phyloP scores from a whole-genome alignment of 2,888 invertebrate species.

The Apocheima hispidaria region DNA sequence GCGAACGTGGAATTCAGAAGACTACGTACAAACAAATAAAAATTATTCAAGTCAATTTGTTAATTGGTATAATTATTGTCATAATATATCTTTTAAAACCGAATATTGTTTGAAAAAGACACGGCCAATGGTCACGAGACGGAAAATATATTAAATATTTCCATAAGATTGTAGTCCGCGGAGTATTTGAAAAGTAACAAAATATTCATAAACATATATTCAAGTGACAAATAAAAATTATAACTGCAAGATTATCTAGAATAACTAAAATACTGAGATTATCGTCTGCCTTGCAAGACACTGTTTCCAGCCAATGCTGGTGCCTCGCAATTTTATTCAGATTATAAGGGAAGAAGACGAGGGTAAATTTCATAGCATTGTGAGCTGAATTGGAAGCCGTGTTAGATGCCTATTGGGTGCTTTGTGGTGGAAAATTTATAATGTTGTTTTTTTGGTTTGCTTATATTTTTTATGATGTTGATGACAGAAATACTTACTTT shows the following conservation, averaged over 20 bases:
- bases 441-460: slow-evolving; percentile 34
- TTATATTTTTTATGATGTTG: slow-evolving; percentile 23
- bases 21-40: neutral
- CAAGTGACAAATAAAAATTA: too few species aligned
- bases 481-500: slow-evolving; percentile 1
- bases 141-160: too few species aligned
- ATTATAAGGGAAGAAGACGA: slow-evolving; percentile 40
- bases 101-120: too few species aligned
- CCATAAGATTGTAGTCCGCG: too few species aligned
- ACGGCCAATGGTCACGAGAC: too few species aligned
- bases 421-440: slow-evolving; percentile 38
- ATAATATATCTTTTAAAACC: too few species aligned
- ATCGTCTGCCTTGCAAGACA: neutral
- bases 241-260: neutral
- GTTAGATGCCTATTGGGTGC: slow-evolving; percentile 40
- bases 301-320: slow-evolving; percentile 24
- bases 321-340: slow-evolving; percentile 46
- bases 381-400: slow-evolving; percentile 39
- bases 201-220: too few species aligned
- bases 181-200: too few species aligned
- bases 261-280: neutral
- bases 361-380: slow-evolving; percentile 42
- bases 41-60: neutral
- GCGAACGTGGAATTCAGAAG: slow-evolving; percentile 27
- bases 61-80: neutral